Base-by-base conservation (phyloP, 2,888 invertebrate genomes). In the Apoderus coryli region DNA sequence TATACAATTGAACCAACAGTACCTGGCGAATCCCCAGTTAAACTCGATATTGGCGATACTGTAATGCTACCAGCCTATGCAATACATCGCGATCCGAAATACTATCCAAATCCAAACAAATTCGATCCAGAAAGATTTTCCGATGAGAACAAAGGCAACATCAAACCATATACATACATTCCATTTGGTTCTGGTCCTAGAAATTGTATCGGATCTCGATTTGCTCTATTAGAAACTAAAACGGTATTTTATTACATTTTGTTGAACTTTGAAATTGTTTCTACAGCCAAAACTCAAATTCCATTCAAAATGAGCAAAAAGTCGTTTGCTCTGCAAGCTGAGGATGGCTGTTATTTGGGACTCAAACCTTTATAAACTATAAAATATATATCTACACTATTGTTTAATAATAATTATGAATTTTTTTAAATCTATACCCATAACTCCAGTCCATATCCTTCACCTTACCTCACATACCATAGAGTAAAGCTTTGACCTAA, bases 91-190 rank as follows among this genome's bases (percentile, higher is more conserved):
- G 61, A 64, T 39, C 48, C 56, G 0, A 33, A 52, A 4, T 56
- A 55, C 32, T 64, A 52, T 40, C 45, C 55, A 1, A 42, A 64
- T 11, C 64, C 65, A 0, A 52, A 58, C 3, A 45, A 41, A 5
- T 66, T 66, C 37, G 52, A 64, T 44, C 65, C 66, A 0, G 59
- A 60, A 27, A 31, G 43, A n/a, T 42, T 45, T 22, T 43, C 36
- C 22, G 46, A 44, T 36, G 52, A 64, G 39, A 65, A 65, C 0
- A 59, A 59, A 33, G 16, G 11, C 9, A 40, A 37, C 3, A 40
- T 45, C 3, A 25, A 32, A 6, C 42, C 43, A 3, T 37, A 38
- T 16, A 29, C 43, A 2, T 47, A 39, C 29, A 7, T 43, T 9
- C 44, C 45, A 3, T 46, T 46, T 32, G 46, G 46, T 7, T n/a